Percentiles rank a stretch among this genome's conserved stretches.
Evolutionary conservation across 2,888 invertebrate genomes (phyloP).

Genomic region (Hipparchia semele): DNA sequence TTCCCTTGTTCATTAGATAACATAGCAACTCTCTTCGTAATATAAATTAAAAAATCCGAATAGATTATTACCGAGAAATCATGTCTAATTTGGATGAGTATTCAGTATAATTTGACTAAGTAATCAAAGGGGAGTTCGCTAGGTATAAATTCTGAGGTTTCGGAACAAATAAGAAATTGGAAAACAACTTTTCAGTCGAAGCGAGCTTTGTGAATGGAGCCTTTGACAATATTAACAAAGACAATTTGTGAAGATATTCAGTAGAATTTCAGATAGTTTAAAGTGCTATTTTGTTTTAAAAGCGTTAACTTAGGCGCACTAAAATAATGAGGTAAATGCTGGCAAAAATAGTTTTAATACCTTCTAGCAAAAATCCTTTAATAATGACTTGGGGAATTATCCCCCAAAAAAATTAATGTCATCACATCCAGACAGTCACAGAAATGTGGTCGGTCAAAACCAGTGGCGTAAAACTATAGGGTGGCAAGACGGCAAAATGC

Average conservation of each 20-base stretch:
- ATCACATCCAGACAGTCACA: too few species aligned
- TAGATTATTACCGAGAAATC: not conserved
- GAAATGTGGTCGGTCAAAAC: too few species aligned
- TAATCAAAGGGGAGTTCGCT: conserved; percentile 5
- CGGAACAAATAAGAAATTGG: conserved; percentile 5
- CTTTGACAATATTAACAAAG: conserved; percentile 12
- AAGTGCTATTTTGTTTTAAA: not conserved
- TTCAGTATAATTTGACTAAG: conserved; percentile 12
- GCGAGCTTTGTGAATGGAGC: not conserved
- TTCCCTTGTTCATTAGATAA: too few species aligned
- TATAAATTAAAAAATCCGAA: not conserved
- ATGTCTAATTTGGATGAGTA: conserved; percentile 1
- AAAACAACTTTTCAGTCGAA: conserved; percentile 13
- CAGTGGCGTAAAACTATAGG: too few species aligned
- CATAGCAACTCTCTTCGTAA: too few species aligned
- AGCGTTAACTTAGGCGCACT: not conserved
- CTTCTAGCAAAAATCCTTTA: too few species aligned
- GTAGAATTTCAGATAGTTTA: not conserved
- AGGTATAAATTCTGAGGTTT: conserved; percentile 10
- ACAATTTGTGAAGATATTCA: conserved; percentile 1
- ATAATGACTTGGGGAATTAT: too few species aligned
- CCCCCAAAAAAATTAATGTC: too few species aligned
- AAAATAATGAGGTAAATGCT: not conserved
- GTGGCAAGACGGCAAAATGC: too few species aligned
- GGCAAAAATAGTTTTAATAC: not conserved